Base-by-base conservation (phyloP, 1,140 invertebrate species). In the Micrasema minimum region DNA sequence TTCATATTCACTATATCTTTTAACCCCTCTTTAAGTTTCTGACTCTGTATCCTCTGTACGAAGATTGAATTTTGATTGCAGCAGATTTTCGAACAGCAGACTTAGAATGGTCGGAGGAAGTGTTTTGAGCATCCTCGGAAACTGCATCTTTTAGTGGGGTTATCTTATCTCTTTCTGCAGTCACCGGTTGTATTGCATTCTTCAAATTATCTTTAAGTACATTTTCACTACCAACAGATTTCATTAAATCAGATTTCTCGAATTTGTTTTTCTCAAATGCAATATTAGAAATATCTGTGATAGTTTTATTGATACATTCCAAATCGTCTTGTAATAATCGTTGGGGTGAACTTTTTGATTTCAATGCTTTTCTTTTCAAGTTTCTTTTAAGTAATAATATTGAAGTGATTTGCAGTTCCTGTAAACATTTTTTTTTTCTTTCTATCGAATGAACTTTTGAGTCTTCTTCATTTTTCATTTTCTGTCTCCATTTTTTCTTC, bases 381-480 rank as follows among this genome's bases (percentile, higher is more conserved):
- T 68, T 68, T 51, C 41, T 41, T 45, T 57, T 38, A 0, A 68
- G 51, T 16, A 68, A 68, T 57, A 51, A 18, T 57, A 45, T 55
- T n/a, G 66, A 68, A 11, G 41, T 68, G 14, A 68, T 43, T 57
- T 68, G 66, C 10, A 68, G 35, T 14, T 68, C 51, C 22, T 57
- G 18, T 31, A 68, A 45, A 26, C 51, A 43, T 43, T 57, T 50
- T 22, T 68, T 68, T 38, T 51, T 68, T 45, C 43, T 53, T 12
- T 68, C 66, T 3, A 23, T 45, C 18, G 57, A n/a, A 35, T 55
- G 45, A 26, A 22, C 43, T 57, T 55, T 57, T 10, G 45, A 51
- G 14, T 43, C 26, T 26, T 55, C 23, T 26, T 68, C 66, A 57
- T 45, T 68, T 57, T 57, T 68, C 1, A 57, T 20, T 45, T 68